Base-by-base conservation (phyloP, 2,797 vertebrate species). In the Selene dorsalis region DNA sequence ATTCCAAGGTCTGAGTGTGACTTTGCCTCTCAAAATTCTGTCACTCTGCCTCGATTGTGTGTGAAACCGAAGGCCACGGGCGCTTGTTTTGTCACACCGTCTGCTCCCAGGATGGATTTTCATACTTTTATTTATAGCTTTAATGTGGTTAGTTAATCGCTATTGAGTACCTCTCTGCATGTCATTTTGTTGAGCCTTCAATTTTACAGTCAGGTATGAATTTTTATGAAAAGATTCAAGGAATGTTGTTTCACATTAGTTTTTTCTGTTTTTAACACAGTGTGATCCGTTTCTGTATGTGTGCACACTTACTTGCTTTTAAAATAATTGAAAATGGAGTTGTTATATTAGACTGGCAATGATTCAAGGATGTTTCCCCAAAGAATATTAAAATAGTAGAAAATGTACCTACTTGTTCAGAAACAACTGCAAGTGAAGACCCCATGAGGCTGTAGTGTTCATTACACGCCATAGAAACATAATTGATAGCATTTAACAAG, bases 1-100 rank as follows among this genome's bases (percentile, higher is more conserved):
- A 91, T 91, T 90, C 88, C 92, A 92, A 93, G 92, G 93, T 89
- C 91, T 89, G 84, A 76, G 63, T 88, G 79, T 89, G 90, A 93
- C 92, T 92, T 91, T 91, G 86, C 84, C 79, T 81, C 12, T 87
- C 81, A 86, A 78, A 91, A 86, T 88, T 79, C 87, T 91, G 89
- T 91, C 89, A 90, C 77, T 84, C 79, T 71, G 58, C 72, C 69
- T 57, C 52, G 68, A 91, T 86, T 87, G 80, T 87, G 83, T 85
- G 57, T 86, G 82, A 85, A 87, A 84, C 61, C 71, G 86, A 90
- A 93, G 90, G 88, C 90, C 87, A 73, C 59, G 4, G 59, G 62
- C 53, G 68, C 84, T 81, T 75, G 84, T 84, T 87, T 73, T 90
- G 84, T 90, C 87, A 91, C 87, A 86, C 73, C 77, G 73, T 60